A percentile compares a stretch with the other conserved stretches of the same genome.
Evolutionary conservation across 1,140 invertebrate genomes (phyloP).

Genomic region (Trinorchestia longiramus): DNA sequence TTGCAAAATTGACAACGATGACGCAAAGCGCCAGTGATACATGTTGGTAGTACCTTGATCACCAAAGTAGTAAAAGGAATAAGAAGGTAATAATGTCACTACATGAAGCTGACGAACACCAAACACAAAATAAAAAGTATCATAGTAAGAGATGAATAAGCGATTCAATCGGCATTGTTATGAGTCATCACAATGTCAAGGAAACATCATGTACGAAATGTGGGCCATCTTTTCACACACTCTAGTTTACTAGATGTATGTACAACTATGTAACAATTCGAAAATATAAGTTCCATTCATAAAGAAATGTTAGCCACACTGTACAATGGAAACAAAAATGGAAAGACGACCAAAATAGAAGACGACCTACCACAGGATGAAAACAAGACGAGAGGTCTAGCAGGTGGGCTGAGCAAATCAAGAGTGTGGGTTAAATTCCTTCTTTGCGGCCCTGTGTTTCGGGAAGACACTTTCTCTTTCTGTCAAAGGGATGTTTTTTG

Average conservation of each 20-base stretch:
- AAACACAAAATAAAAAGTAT: neutral
- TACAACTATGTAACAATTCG: too few relatives aligned
- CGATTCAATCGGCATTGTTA: neutral
- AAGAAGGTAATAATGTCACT: too few relatives aligned
- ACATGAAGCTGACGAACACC: too few relatives aligned
- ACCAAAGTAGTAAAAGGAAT: too few relatives aligned
- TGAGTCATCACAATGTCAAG: neutral
- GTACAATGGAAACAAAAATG: neutral
- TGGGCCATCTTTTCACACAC: neutral
- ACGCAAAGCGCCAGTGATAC: neutral
- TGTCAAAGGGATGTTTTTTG: neutral
- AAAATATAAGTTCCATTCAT: neutral
- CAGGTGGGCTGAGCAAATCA: neutral
- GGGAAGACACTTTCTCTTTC: neutral
- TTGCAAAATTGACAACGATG: too few relatives aligned
- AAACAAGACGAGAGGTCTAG: neutral
- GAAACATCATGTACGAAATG: neutral
- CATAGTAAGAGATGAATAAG: neutral
- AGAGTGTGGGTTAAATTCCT: neutral
- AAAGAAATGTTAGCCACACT: neutral
- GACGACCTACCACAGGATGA: neutral
- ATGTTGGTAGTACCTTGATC: neutral
- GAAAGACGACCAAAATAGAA: neutral
- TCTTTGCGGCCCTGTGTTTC: neutral
- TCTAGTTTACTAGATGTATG: too few relatives aligned